phyloP scores from a whole-genome alignment of 1,140 invertebrate species.

The Drosophila lowei region DNA sequence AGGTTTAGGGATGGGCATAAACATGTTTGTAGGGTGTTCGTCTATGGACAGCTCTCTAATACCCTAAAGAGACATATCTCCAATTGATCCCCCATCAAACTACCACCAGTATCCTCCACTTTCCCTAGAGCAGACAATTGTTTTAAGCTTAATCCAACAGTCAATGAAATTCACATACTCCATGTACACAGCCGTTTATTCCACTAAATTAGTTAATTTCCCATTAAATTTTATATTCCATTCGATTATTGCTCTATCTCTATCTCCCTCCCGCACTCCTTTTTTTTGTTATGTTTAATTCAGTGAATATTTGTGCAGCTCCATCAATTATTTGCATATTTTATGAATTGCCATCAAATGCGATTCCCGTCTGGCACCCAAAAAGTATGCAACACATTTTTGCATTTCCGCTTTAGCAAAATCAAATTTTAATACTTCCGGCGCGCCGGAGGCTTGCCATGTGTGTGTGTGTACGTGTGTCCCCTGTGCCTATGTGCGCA shows the following conservation, averaged over 20 bases:
- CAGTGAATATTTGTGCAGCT: conserved; percentile 20
- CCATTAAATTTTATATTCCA: too few relatives aligned
- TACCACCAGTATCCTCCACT: too few relatives aligned
- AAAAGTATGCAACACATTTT: conserved; percentile 27
- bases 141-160: too few relatives aligned
- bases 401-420: conserved; percentile 43
- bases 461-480: conserved; percentile 7
- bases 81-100: too few relatives aligned
- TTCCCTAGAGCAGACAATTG: too few relatives aligned
- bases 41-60: too few relatives aligned
- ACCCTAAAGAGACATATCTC: too few relatives aligned
- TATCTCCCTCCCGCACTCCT: background rate
- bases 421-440: conserved; percentile 48
- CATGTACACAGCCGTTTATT: too few relatives aligned
- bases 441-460: too few relatives aligned
- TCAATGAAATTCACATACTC: too few relatives aligned
- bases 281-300: background rate
- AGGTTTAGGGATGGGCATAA: background rate
- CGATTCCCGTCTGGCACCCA: background rate
- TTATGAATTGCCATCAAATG: conserved; percentile 26
- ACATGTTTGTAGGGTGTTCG: conserved; percentile 4
- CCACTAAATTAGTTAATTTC: too few relatives aligned
- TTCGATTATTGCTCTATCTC: too few relatives aligned
- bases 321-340: conserved; percentile 42
- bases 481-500: conserved; percentile 23